Base-by-base conservation (phyloP, 2,113 vertebrate species). In the Notothenia coriiceps region DNA sequence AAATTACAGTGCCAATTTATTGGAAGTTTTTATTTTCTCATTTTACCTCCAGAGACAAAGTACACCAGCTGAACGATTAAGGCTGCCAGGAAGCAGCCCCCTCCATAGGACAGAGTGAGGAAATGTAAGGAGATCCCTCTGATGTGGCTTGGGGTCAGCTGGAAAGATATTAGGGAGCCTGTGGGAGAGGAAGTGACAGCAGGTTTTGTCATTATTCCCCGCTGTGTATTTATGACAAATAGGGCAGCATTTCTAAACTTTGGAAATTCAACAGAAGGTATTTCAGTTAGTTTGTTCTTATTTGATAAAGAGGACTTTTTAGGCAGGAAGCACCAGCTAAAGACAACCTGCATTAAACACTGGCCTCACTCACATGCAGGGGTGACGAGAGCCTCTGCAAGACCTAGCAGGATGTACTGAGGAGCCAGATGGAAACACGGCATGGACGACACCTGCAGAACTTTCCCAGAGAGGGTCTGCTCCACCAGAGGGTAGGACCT, bases 341-440 rank as follows among this genome's bases (percentile, higher is more conserved):
- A n/a, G 20, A 2, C 15, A 3, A 29, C 20, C 59, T 14, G 20
- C 43, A 50, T 50, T 1, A 14, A 54, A 29, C 13, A 0, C 10
- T 9, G 1, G 52, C 18, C 51, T 62, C 81, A 95, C 97, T 96
- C 88, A 99, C 97, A 96, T 7, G 96, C 95, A 44, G 97, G 96
- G 15, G 93, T 96, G 66, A 97, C 96, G 61, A 98, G 92, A 25
- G 96, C 96, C 92, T 99, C 98, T 10, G 97, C 97, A 20, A 98
- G 83, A 68, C 97, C 97, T 0, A 99, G 96, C 13, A 99, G 90
- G 79, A 97, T 50, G 40, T 99, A 98, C 74, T 98, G 98, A 79
- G 96, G 96, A 8, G 94, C 92, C 80, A 99, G 90, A 60, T 96
- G 95, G 90, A 96, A 92, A 69, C 96, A 98, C 2, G 95, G 89